phyloP scores from a whole-genome alignment of 2,113 vertebrate genomes.

The mouse (Mus musculus) region GRCm39 chr16:70896501-70897000 shows the following conservation, averaged over 20 bases:
- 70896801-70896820: neutral
- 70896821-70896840: neutral
- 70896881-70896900: neutral
- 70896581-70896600: neutral
- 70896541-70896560: neutral
- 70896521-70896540: neutral
- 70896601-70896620: neutral
- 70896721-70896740: neutral
- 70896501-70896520: neutral
- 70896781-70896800: neutral
- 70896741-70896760: neutral
- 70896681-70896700: too few species aligned
- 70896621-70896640: neutral
- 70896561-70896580: neutral
- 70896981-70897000: neutral
- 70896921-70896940: neutral
- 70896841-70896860: neutral
- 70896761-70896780: neutral
- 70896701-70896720: neutral
- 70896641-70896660: neutral
- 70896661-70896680: neutral
- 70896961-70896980: neutral
- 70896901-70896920: neutral
- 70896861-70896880: neutral
- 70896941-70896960: too few species aligned